Base-by-base conservation (phyloP, 2,113 vertebrate genomes). In the Desmodus rotundus region DNA sequence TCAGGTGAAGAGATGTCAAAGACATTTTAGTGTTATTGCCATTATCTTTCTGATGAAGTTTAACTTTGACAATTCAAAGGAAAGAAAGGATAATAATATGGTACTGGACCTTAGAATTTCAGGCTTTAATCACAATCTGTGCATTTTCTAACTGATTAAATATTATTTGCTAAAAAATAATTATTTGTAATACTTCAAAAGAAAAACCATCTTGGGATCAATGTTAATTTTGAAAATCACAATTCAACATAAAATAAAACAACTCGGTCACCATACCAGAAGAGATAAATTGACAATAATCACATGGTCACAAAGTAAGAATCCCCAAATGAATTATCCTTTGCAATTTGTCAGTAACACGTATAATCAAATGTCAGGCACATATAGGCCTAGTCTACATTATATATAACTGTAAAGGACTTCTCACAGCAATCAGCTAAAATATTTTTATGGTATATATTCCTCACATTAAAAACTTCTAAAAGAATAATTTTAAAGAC, bases 151-250 rank as follows among this genome's bases (percentile, higher is more conserved):
- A 68, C 43, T 93, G 22, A 68, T 38, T 83, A 74, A 84, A 82
- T 77, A 89, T 87, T 80, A 56, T 74, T 86, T 86, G 36, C 28
- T 92, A 86, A 93, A 95, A 92, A 50, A 43, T 17, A 70, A 95
- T 24, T 45, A 76, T 80, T 65, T 74, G 0, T 14, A 67, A 78
- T 43, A 74, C 24, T 86, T 74, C 41, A 47, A 89, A 81, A 86
- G 26, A 74, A 90, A 93, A 84, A 85, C n/a, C 7, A 86, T 47
- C 73, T 92, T 93, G 31, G 13, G 33, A 73, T 52, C 43, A 91
- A 63, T 38, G 26, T 78, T 13, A 87, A 12, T 22, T 68, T 3
- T 28, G 1, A 91, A 91, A n/a, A 93, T 58, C 17, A 91, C 6
- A 95, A 77, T 50, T 50, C 93, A 22, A 73, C 83, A 83, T 52